Evolutionary conservation across 2,888 invertebrate species (phyloP).

Genomic region (Myopa testacea): DNA sequence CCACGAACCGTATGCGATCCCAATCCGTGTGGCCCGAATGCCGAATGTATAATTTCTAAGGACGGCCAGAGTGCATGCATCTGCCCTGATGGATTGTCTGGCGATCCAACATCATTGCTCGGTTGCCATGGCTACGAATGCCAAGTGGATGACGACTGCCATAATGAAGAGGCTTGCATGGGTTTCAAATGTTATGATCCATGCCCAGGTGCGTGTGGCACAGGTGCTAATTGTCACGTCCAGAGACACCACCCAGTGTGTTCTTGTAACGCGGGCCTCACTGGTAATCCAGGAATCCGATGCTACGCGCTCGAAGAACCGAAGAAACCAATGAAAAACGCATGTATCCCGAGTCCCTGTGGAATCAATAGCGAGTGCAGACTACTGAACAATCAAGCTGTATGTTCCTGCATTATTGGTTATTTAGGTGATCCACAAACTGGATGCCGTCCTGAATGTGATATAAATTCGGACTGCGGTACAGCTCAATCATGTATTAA

Average conservation of each 20-base stretch:
- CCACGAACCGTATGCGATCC: conserved; percentile 80
- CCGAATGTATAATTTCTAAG: conserved; percentile 77
- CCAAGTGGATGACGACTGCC: conserved; percentile 83
- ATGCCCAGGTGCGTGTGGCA: conserved; percentile 84
- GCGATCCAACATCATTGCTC: conserved; percentile 78
- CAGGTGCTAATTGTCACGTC: conserved; percentile 79
- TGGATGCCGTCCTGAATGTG: conserved; percentile 83
- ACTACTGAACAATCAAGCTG: conserved; percentile 76
- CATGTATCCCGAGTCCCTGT: conserved; percentile 81
- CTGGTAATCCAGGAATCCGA: conserved; percentile 82
- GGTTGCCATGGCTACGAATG: conserved; percentile 87
- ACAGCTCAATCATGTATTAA: conserved; percentile 80
- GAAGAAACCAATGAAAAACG: conserved; percentile 72
- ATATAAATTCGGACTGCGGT: conserved; percentile 85
- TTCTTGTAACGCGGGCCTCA: conserved; percentile 77
- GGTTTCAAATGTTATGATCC: conserved; percentile 85
- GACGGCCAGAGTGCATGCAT: conserved; percentile 79
- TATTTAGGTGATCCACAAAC: conserved; percentile 83
- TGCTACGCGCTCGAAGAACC: conserved; percentile 74
- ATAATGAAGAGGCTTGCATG: conserved; percentile 79
- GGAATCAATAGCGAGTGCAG: conserved; percentile 84
- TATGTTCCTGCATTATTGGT: conserved; percentile 82
- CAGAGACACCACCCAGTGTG: conserved; percentile 86
- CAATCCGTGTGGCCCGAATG: conserved; percentile 84
- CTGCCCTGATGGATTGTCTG: conserved; percentile 81